phyloP scores from a whole-genome alignment of 2,797 vertebrate genomes.

The Sebastes goodei region DNA sequence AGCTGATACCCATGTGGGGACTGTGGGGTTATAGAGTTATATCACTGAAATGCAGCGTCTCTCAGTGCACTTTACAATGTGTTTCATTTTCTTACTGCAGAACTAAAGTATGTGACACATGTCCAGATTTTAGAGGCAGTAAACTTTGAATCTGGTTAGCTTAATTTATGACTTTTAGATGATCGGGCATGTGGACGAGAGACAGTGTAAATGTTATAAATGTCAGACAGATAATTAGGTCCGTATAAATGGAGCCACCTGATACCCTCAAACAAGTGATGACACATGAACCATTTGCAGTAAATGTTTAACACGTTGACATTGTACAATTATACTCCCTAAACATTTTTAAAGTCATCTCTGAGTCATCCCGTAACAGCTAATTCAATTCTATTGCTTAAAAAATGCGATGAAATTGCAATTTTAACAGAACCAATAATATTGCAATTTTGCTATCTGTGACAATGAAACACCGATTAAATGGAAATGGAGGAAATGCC shows the following conservation, averaged over 20 bases:
- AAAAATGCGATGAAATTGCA: constrained; percentile 34
- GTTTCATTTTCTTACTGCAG: not conserved
- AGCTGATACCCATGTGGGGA: constrained; percentile 42
- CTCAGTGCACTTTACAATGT: not conserved
- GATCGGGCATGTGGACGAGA: not conserved
- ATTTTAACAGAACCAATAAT: constrained; percentile 48
- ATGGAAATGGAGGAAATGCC: constrained; percentile 22
- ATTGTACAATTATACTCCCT: not conserved
- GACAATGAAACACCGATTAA: constrained; percentile 34
- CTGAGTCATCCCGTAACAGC: not conserved
- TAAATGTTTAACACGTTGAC: not conserved
- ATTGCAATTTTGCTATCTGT: constrained; percentile 33
- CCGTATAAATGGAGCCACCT: constrained; percentile 24
- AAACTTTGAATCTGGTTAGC: not conserved
- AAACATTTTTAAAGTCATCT: constrained; percentile 3
- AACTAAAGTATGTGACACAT: not conserved
- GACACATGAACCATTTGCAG: not conserved
- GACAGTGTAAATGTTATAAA: not conserved
- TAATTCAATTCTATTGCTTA: constrained; percentile 16
- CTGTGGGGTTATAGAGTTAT: not conserved
- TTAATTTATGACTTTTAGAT: constrained; percentile 4
- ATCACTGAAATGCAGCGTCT: not conserved
- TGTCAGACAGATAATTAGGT: constrained; percentile 20
- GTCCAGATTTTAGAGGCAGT: not conserved
- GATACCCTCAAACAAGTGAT: constrained; percentile 29